Conservation (phyloP, 37 sponge, comb jelly and placozoan species). For the Beroe forskalii region DNA sequence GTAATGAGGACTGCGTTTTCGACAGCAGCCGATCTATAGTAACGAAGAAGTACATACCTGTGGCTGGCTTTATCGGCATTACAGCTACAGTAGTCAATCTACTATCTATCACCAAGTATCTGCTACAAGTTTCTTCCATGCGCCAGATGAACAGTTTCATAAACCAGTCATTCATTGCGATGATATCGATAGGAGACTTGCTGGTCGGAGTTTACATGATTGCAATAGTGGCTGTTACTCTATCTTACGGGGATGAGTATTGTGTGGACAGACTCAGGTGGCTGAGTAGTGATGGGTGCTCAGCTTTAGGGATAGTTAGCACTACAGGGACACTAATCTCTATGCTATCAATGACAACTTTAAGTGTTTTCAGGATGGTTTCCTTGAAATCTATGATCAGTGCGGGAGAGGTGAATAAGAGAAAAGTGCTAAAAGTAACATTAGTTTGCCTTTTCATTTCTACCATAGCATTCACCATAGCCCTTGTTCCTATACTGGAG, state of each 20-base stretch:
- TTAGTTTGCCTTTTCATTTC: not conserved
- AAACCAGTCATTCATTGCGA: no score
- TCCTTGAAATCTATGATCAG: not conserved
- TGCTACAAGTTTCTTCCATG: no score
- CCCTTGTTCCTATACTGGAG: not conserved
- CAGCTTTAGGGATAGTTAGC: no score
- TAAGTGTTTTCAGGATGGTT: slow-evolving; percentile 22
- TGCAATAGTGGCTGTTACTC: not conserved
- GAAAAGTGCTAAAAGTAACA: not conserved
- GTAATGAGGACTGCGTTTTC: not conserved
- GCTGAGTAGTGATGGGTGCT: not conserved
- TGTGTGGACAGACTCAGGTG: not conserved
- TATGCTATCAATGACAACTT: slow-evolving; percentile 20
- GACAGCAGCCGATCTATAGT: not conserved
- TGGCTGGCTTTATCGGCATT: slow-evolving; percentile 17
- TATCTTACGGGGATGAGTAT: not conserved
- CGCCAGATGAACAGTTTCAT: no score
- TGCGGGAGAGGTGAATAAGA: no score
- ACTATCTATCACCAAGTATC: no score
- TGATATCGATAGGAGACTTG: no score
- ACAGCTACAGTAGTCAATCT: no score
- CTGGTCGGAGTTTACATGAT: no score
- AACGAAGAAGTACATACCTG: not conserved
- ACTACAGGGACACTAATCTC: not conserved
- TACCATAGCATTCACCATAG: not conserved